Base-by-base conservation (phyloP, 2,888 invertebrate genomes). In the Eudemis profundana region DNA sequence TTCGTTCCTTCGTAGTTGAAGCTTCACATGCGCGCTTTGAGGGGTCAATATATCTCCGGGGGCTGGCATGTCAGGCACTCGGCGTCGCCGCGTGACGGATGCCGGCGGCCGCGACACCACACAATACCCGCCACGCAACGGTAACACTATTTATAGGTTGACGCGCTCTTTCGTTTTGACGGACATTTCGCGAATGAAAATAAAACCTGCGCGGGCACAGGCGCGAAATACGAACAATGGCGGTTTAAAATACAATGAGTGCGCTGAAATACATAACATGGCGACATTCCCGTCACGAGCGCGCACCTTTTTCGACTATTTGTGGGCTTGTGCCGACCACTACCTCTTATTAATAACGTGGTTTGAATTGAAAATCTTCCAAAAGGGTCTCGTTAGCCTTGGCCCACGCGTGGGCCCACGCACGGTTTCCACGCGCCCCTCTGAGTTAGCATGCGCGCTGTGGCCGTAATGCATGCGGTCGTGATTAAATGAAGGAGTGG, bases 171-270 rank as follows among this genome's bases (percentile, higher is more conserved):
- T 68, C 69, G 65, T 68, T 69, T 72, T 82, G 83, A 83, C 74
- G 79, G 79, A 82, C 74, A 72, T 70, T 68, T 70, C 62, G 65
- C 68, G 62, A 51, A 69, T 67, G 73, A 73, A 73, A 75, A 74
- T 75, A 68, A 74, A 73, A 70, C 68, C 66, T 67, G 67, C 63
- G 23, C 53, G 78, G 79, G 80, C 80, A 78, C 84, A 85, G 87
- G 89, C 89, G 90, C 86, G 86, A 88, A 89, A 83, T 86, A 84
- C 85, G 86, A 87, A 90, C 90, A 89, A 91, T 90, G 82, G 90
- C 81, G 86, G 84, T 89, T 90, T 90, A 90, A 80, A 90, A 90
- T 90, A 90, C 90, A 89, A 90, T 90, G 88, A 88, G 86, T 85
- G 85, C 84, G 73, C 88, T 83, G 81, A 86, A 87, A 87, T 84